Evolutionary conservation across 2,797 vertebrate genomes (phyloP).

Genomic region (Neosilurus mollespiculum): DNA sequence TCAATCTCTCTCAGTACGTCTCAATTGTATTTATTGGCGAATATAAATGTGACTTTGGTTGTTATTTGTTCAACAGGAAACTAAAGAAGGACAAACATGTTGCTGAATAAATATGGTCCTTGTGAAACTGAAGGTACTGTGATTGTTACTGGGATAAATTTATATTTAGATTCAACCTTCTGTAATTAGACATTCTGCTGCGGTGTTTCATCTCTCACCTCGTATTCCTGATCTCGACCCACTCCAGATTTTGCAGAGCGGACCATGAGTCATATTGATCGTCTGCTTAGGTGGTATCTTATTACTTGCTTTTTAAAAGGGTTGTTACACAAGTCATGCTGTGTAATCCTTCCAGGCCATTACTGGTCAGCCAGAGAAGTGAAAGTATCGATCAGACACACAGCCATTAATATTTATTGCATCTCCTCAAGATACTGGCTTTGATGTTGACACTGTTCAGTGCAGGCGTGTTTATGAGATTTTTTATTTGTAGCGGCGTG

Average conservation of each 20-base stretch:
- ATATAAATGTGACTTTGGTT: background rate
- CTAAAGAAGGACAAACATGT: background rate
- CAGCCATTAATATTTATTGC: conserved; percentile 49
- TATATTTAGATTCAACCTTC: no score
- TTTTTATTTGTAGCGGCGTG: background rate
- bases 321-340: conserved; percentile 21
- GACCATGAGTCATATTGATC: background rate
- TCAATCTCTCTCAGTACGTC: background rate
- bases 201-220: background rate
- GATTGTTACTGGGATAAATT: background rate
- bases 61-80: background rate
- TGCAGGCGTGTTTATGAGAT: background rate
- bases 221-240: background rate
- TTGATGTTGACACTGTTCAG: conserved; percentile 28
- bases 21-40: no score
- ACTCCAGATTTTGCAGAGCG: no score
- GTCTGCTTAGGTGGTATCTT: conserved; percentile 27
- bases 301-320: conserved; percentile 30
- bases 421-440: conserved; percentile 26
- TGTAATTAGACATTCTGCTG: background rate
- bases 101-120: background rate
- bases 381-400: conserved; percentile 42
- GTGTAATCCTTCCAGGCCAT: conserved; percentile 45
- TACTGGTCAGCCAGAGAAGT: conserved; percentile 26
- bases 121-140: background rate